Evolutionary conservation across 2,797 vertebrate genomes (phyloP).

Genomic region (Glossophaga mutica): DNA sequence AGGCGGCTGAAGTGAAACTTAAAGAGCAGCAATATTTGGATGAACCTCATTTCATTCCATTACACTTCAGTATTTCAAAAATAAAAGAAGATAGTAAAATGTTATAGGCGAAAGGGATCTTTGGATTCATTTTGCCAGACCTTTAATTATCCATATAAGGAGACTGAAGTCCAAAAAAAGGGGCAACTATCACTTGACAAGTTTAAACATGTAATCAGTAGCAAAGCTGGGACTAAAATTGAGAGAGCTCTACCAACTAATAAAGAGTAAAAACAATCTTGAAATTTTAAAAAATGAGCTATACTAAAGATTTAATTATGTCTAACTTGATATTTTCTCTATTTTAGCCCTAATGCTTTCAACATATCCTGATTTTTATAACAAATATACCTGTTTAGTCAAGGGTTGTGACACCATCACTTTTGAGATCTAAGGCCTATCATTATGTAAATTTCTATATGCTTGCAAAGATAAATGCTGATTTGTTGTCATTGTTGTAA

Average conservation of each 20-base stretch:
- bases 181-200: neutral
- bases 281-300: neutral
- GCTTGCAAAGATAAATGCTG: neutral
- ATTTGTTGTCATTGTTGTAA: neutral
- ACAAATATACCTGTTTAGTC: neutral
- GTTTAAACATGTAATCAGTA: neutral
- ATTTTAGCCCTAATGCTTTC: neutral
- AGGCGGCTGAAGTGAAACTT: neutral
- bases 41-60: neutral
- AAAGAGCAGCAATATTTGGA: neutral
- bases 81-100: neutral
- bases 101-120: neutral
- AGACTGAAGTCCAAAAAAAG: neutral
- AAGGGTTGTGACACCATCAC: neutral
- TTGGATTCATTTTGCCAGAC: neutral
- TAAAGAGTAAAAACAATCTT: neutral
- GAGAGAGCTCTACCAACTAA: neutral
- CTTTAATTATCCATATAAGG: neutral
- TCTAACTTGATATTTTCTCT: neutral
- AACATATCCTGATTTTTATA: neutral
- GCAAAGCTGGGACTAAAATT: neutral
- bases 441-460: slow-evolving; percentile 29
- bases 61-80: neutral
- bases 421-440: neutral
- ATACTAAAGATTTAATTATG: neutral